phyloP scores from a whole-genome alignment of 2,113 vertebrate species.

The Brachyhypopomus gauderio region DNA sequence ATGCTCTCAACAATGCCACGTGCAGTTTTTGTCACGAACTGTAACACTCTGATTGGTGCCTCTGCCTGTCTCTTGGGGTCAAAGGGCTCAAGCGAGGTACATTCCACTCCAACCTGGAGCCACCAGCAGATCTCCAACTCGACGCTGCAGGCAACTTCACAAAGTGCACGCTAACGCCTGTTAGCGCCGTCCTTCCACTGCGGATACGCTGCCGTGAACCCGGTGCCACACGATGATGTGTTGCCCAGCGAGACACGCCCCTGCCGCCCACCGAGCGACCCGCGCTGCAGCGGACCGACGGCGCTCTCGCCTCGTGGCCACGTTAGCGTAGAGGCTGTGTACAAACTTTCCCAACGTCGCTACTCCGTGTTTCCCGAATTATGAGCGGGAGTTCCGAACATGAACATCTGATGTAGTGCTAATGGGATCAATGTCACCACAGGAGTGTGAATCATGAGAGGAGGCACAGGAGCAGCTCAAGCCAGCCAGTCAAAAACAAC shows the following conservation, averaged over 20 bases:
- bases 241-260: not conserved
- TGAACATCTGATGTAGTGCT: not conserved
- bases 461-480: too few relatives aligned
- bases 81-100: not conserved
- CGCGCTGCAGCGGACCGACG: not conserved
- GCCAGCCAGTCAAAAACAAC: too few relatives aligned
- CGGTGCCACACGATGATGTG: not conserved
- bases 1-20: not conserved
- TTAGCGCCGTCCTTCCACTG: not conserved
- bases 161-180: not conserved
- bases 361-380: not conserved
- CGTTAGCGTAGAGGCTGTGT: not conserved
- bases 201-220: not conserved
- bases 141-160: not conserved
- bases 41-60: not conserved
- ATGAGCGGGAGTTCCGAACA: not conserved
- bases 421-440: not conserved
- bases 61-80: not conserved
- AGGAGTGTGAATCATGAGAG: too few relatives aligned
- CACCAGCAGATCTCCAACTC: not conserved
- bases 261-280: too few relatives aligned
- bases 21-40: not conserved
- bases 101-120: not conserved
- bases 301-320: not conserved
- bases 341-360: not conserved